A percentile compares a stretch with the other conserved stretches of the same genome.
phyloP scores from a whole-genome alignment of 2,888 invertebrate species.

The Acrobeloides nanus region DNA sequence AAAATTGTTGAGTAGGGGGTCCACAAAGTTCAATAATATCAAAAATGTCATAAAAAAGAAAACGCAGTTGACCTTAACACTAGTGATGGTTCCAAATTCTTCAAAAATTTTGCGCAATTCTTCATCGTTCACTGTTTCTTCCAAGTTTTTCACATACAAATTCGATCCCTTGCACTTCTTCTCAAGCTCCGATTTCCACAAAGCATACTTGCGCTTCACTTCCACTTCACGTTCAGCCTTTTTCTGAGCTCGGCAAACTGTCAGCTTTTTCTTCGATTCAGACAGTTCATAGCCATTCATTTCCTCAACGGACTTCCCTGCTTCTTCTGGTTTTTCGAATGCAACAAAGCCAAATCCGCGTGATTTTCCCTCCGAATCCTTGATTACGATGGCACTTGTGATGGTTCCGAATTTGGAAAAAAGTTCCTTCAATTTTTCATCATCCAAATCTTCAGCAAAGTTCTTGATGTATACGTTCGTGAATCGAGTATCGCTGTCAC shows the following conservation, averaged over 20 bases:
- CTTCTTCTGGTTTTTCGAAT: constrained; percentile 21
- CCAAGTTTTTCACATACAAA: constrained; percentile 1
- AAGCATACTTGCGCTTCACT: neutral
- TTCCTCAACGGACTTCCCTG: constrained; percentile 12
- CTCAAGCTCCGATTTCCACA: neutral
- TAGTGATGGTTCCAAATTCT: constrained; percentile 45
- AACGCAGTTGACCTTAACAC: constrained; percentile 6
- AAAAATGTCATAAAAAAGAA: neutral
- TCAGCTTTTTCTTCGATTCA: constrained; percentile 42
- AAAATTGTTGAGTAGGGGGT: no score
- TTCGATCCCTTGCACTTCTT: neutral
- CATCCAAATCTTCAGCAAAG: constrained; percentile 86
- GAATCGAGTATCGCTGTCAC: constrained; percentile 86
- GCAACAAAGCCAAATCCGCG: constrained; percentile 72
- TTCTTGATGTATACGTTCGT: constrained; percentile 91
- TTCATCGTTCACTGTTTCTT: neutral
- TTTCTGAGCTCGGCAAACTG: constrained; percentile 1
- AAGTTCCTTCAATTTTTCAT: constrained; percentile 86
- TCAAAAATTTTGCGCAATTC: neutral
- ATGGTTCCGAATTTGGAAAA: constrained; percentile 68
- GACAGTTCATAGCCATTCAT: constrained; percentile 91
- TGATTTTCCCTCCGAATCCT: constrained; percentile 36
- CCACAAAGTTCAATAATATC: no score
- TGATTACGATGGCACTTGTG: no score
- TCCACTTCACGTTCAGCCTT: neutral